Base-by-base conservation (phyloP, 2,797 vertebrate genomes). In the Microchirus variegatus region DNA sequence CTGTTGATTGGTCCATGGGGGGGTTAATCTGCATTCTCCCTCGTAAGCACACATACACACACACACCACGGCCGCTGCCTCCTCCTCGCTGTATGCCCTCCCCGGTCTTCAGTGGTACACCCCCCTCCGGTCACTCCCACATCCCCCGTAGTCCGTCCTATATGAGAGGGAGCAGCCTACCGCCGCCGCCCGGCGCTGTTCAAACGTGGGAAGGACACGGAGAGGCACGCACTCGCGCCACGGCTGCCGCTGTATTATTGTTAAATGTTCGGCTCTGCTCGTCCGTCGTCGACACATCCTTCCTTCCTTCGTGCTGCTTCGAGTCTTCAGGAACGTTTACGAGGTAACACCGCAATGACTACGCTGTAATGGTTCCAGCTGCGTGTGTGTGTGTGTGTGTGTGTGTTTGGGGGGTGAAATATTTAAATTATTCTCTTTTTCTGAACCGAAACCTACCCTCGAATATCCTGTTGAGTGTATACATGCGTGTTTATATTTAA, bases 1-100 rank as follows among this genome's bases (percentile, higher is more conserved):
- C 55, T 14, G 55, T 5, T 85, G 84, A 90, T 89, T 91, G 87
- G 87, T 11, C 54, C 37, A 37, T 10, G 10, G 9, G 60, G 54
- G 68, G 74, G 59, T 73, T 70, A 63, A 77, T 80, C 52, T 75
- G 37, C 70, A 63, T 80, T 35, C 63, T 74, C 5, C 54, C n/a
- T 16, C 42, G 31, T 31, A 31, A 31, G 7, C 31, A 8, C 31
- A 5, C 31, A n/a, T n/a, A n/a, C n/a, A n/a, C n/a, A n/a, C n/a
- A n/a, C n/a, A n/a, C 31, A 31, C 31, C 31, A 8, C 6, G 5
- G 8, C 4, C 31, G 31, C 6, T n/a, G n/a, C n/a, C n/a, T n/a
- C n/a, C n/a, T n/a, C n/a, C n/a, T n/a, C n/a, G 9, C 13, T 62
- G 36, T 18, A 11, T 12, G 52, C 66, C 63, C 55, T 64, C 77